Base-by-base conservation (phyloP, 2,888 invertebrate genomes). In the Megamerina dolium region DNA sequence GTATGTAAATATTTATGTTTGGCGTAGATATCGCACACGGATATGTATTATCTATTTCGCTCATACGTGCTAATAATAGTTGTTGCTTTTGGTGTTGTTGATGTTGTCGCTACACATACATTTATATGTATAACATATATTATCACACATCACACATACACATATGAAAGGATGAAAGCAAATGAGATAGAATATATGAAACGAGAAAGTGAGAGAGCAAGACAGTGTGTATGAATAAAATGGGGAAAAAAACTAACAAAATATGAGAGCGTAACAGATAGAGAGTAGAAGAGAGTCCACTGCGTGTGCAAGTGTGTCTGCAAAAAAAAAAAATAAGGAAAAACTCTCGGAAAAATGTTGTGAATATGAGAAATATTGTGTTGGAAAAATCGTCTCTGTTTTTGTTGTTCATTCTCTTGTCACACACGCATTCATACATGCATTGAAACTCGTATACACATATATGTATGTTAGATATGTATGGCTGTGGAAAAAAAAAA, bases 31-130 rank as follows among this genome's bases (percentile, higher is more conserved):
- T n/a, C n/a, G n/a, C n/a, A n/a, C n/a, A n/a, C n/a, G n/a, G n/a
- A n/a, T n/a, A n/a, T n/a, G n/a, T 61, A 62, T 63, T 62, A 62
- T 62, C 63, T 62, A 57, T 60, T 59, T 58, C 60, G 48, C 45
- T 55, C 55, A 55, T 59, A 54, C 60, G 58, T 61, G 57, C 41
- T 37, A 37, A 38, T 41, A 31, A 40, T 39, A 32, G 27, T 26
- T 32, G 23, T 10, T 23, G 23, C 23, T 23, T 6, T 23, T 6
- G 23, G 23, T 23, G 23, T 23, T 8, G 23, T 23, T 39, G 32
- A 37, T 44, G 54, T 43, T 43, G 38, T 34, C 38, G 43, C 14
- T 37, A 27, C 27, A 27, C 10, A 27, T n/a, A 13, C 13, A 27
- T 5, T 4, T 31, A 16, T 31, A 3, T 31, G 14, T 16, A 31